These are phyloP conservation scores for Nanorana parkeri DNA, from an alignment of 2,113 vertebrate species.

Conservation along the genomic window DNA sequence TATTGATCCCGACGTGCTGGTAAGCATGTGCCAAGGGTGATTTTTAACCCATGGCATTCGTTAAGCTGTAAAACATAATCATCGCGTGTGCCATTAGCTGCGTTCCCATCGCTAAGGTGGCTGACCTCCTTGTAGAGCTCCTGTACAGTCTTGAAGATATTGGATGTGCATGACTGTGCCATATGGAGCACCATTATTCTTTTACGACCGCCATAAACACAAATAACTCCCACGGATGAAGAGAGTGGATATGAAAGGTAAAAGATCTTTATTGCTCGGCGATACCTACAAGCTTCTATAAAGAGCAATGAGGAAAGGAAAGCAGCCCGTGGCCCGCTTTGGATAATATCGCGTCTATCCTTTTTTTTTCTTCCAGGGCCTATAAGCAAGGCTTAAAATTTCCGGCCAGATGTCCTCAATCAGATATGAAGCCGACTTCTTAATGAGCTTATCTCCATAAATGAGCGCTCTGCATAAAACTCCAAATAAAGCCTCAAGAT, in stretches of 20 bases:
- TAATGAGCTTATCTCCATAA: too few relatives aligned
- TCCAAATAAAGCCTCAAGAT: too few relatives aligned
- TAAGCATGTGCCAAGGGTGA: neutral
- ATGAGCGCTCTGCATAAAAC: too few relatives aligned
- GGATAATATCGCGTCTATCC: too few relatives aligned
- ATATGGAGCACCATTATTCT: slow-evolving; percentile 9
- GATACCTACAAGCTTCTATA: too few relatives aligned
- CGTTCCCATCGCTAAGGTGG: neutral
- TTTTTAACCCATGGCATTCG: neutral
- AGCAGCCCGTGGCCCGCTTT: too few relatives aligned
- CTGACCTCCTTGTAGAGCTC: slow-evolving; percentile 17
- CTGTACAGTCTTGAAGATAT: neutral
- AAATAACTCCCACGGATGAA: neutral
- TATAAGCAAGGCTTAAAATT: too few relatives aligned
- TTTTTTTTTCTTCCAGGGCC: too few relatives aligned
- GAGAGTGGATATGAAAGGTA: neutral
- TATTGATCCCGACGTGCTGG: neutral
- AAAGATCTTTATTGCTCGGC: neutral
- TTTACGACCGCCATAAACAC: slow-evolving; percentile 18
- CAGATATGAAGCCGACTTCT: too few relatives aligned
- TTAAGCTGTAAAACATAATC: neutral
- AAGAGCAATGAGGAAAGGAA: too few relatives aligned
- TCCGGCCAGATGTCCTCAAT: too few relatives aligned
- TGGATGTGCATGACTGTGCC: neutral
- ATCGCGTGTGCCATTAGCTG: neutral